Percentiles rank a stretch among this genome's conserved stretches.
Conservation (phyloP, 2,797 vertebrate species). For the Enteromius trimaculatus region DNA sequence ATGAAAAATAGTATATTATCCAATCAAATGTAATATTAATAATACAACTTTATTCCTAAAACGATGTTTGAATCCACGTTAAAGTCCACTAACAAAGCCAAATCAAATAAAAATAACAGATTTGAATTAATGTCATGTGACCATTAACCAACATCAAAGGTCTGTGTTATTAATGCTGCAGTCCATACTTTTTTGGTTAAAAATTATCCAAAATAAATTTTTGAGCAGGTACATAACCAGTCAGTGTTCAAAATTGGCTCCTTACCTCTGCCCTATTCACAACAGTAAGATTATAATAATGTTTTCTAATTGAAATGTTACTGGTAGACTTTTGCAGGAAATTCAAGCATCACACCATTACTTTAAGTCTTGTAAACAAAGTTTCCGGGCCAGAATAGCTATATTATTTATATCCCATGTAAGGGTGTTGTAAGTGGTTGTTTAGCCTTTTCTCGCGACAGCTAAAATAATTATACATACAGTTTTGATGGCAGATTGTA, state of each 20-base stretch:
- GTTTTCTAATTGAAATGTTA: too few relatives aligned
- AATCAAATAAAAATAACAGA: background rate
- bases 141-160: background rate
- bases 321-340: background rate
- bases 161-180: background rate
- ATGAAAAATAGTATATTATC: too few relatives aligned
- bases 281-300: too few relatives aligned
- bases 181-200: background rate
- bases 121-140: background rate
- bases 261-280: too few relatives aligned
- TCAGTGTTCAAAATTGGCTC: too few relatives aligned
- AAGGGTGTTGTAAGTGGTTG: too few relatives aligned
- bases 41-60: background rate
- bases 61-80: background rate
- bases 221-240: too few relatives aligned
- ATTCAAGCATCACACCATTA: background rate
- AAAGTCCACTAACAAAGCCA: background rate
- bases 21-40: background rate
- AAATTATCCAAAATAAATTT: background rate
- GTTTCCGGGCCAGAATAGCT: background rate
- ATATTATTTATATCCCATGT: too few relatives aligned
- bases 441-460: too few relatives aligned
- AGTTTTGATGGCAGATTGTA: too few relatives aligned
- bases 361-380: background rate
- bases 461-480: too few relatives aligned